phyloP scores from a whole-genome alignment of 1,140 invertebrate species.

The Ganaspis sp. region DNA sequence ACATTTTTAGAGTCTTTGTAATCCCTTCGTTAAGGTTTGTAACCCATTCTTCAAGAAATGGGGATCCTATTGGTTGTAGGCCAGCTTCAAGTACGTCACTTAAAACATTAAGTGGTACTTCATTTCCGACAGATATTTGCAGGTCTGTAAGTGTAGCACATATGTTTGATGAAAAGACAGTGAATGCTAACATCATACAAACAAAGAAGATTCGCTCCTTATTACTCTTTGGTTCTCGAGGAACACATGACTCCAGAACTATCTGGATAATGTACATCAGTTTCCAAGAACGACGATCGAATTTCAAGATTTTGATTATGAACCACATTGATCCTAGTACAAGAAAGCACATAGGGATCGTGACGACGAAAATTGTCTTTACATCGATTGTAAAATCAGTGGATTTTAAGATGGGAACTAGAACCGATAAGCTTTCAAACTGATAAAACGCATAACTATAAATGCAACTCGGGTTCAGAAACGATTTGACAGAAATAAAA shows the following conservation, averaged over 20 bases:
- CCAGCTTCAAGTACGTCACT: not conserved
- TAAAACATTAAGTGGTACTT: not conserved
- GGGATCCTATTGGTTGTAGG: not conserved
- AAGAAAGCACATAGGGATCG: no score
- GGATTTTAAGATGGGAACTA: not conserved
- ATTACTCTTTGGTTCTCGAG: not conserved
- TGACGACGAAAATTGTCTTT: no score
- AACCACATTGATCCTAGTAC: no score
- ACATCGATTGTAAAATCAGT: not conserved
- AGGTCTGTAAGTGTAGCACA: not conserved
- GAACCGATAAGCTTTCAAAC: not conserved
- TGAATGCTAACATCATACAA: not conserved
- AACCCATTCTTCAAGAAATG: not conserved
- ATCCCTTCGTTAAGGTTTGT: no score
- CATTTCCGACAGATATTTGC: not conserved
- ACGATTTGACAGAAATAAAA: not conserved
- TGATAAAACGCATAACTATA: not conserved
- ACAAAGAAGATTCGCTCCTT: not conserved
- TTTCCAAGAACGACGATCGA: not conserved
- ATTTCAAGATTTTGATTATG: conserved; percentile 31
- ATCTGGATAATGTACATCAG: not conserved
- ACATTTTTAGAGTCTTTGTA: no score
- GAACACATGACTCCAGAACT: not conserved
- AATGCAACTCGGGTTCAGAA: not conserved
- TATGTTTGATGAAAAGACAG: not conserved